Conservation (phyloP, 2,888 invertebrate species). For the Plebejus melissa region DNA sequence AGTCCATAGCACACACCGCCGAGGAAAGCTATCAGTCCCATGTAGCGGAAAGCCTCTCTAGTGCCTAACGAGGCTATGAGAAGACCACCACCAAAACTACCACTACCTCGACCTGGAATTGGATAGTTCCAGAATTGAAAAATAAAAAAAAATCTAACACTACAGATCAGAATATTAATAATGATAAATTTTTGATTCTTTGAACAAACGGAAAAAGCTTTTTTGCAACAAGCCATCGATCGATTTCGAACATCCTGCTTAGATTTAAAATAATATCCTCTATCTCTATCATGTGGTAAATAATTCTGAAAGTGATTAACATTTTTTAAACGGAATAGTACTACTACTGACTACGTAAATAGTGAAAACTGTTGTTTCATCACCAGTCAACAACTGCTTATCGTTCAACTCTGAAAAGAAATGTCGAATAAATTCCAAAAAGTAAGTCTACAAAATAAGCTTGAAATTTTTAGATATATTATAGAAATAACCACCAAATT, state of each 20-base stretch:
- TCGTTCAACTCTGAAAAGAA: background rate
- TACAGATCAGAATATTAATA: too few species aligned
- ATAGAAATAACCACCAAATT: background rate
- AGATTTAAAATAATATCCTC: too few species aligned
- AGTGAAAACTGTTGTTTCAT: background rate
- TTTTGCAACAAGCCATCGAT: too few species aligned
- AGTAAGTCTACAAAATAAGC: background rate
- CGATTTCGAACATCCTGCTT: too few species aligned
- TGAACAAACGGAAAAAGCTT: too few species aligned
- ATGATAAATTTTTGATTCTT: too few species aligned
- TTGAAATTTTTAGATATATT: background rate
- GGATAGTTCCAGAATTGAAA: background rate
- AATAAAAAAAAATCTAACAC: background rate
- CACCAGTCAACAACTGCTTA: background rate
- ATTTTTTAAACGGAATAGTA: background rate
- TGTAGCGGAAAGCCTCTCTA: slow-evolving; percentile 86
- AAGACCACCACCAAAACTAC: slow-evolving; percentile 88
- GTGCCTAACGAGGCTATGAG: slow-evolving; percentile 87
- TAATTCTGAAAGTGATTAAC: background rate
- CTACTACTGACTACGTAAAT: background rate
- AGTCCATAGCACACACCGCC: slow-evolving; percentile 85
- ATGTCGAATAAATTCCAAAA: background rate
- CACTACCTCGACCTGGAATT: slow-evolving; percentile 84
- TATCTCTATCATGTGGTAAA: too few species aligned
- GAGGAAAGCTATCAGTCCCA: slow-evolving; percentile 86